Evolutionary conservation across 2,888 invertebrate genomes (phyloP), one percentile per base, ranked within the genome.

Genomic region (Chymomyza procnemis): DNA sequence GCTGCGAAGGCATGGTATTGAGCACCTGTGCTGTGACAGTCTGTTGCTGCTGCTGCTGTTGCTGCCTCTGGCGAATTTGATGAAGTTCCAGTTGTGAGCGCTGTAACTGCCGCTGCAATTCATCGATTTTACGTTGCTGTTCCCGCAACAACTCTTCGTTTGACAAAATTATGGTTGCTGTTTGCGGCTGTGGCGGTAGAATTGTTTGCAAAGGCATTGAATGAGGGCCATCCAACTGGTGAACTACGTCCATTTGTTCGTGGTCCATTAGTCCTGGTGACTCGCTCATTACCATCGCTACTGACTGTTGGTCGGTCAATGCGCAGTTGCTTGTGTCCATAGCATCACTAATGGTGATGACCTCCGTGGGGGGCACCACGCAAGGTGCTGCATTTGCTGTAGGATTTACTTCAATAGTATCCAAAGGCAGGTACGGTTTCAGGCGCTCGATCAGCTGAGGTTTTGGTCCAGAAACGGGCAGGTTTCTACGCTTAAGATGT

Each of bases 391-490:
- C 67, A 22, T 61, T 72, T 0, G 87, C 65, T 0, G 73, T 56
- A 0, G 74, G 92, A 1, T 69, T 64, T 34, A 74, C 75, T 1
- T 93, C 91, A 61, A 85, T 91, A 4, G 92, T 91, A 59, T 91
- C 91, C 21, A 91, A 66, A 1, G 92, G 85, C 61, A 93, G 87
- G 89, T 94, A 96, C 0, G 95, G 96, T 75, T 96, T 95, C 66
- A 99, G 92, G 52, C 99, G 93, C 89, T 99, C 98, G 67, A 99
- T 96, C 52, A 99, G 92, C 89, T 98, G 97, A 8, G 98, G 97
- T 89, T 99, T 99, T 0, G 98, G 95, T 0, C 99, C 99, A 12
- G 98, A 98, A 0, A 99, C 99, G 4, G 98, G 97, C 69, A 99
- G 92, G 90, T 96, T 98, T 59, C 99, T 94, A 67, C 96, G 95